phyloP scores from a whole-genome alignment of 2,888 invertebrate genomes.

The Mayetiola destructor region DNA sequence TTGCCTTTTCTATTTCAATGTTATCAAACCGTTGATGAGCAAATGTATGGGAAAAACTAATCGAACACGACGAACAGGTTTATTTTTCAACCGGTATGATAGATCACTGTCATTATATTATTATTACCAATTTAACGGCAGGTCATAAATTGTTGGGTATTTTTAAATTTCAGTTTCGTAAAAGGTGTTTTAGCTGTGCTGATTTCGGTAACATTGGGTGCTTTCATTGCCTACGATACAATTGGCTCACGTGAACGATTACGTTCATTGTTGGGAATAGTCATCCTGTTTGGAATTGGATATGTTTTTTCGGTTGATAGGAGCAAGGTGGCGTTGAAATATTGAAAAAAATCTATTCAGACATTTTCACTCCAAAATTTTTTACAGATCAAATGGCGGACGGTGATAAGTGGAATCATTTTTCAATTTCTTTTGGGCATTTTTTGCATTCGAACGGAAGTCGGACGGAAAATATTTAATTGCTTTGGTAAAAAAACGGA shows the following conservation, averaged over 20 bases:
- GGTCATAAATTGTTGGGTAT: constrained; percentile 20
- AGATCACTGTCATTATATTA: background rate
- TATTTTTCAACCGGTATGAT: no score
- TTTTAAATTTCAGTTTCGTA: background rate
- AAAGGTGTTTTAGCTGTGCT: constrained; percentile 37
- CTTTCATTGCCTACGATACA: constrained; percentile 46
- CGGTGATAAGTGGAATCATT: constrained; percentile 62
- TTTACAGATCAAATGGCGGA: constrained; percentile 57
- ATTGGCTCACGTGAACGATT: constrained; percentile 43
- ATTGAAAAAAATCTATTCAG: constrained; percentile 14
- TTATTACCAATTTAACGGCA: background rate
- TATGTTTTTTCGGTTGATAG: constrained; percentile 48
- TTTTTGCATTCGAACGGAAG: constrained; percentile 68
- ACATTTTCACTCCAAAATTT: background rate
- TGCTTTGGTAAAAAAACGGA: constrained; percentile 50
- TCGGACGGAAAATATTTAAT: constrained; percentile 50
- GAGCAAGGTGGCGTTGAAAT: constrained; percentile 36
- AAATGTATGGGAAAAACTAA: background rate
- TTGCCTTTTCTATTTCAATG: constrained; percentile 45
- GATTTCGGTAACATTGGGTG: constrained; percentile 35
- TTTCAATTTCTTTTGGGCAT: constrained; percentile 77
- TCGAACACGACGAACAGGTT: constrained; percentile 14
- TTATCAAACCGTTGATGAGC: constrained; percentile 40
- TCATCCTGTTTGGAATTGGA: constrained; percentile 46
- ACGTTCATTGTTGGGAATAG: constrained; percentile 52